Evolutionary conservation across 2,797 vertebrate species (phyloP).

Genomic region (Botia kubotai): DNA sequence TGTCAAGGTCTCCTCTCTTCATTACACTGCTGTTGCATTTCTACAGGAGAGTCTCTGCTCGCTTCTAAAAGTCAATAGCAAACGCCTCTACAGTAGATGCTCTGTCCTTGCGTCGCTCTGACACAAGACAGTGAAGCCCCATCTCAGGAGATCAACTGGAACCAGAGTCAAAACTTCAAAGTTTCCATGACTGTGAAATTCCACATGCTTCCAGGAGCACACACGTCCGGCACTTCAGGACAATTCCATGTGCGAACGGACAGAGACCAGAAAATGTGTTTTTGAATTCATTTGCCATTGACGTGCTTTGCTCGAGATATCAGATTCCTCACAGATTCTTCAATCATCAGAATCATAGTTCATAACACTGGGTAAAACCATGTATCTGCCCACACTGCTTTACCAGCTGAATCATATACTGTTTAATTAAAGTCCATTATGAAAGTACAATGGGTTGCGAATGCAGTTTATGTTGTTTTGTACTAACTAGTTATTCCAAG

Average conservation of each 20-base stretch:
- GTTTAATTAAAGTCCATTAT: not conserved
- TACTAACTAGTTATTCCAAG: not conserved
- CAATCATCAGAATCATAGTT: no score
- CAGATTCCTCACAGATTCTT: not conserved
- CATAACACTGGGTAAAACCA: not conserved
- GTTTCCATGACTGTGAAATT: slow-evolving; percentile 11
- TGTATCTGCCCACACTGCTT: not conserved
- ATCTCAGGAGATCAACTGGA: slow-evolving; percentile 44
- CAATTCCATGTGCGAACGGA: not conserved
- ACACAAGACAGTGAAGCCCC: slow-evolving; percentile 37
- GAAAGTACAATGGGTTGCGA: not conserved
- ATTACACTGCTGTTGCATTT: slow-evolving; percentile 59
- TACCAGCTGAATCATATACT: not conserved
- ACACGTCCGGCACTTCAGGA: not conserved
- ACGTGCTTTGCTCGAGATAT: not conserved
- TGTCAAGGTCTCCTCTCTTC: slow-evolving; percentile 61
- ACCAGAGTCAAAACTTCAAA: slow-evolving; percentile 31
- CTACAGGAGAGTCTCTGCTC: slow-evolving; percentile 49
- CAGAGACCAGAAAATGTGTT: not conserved
- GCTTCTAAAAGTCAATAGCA: slow-evolving; percentile 58
- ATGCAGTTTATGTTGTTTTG: not conserved
- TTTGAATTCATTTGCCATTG: not conserved
- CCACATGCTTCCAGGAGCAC: not conserved
- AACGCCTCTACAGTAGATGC: slow-evolving; percentile 20
- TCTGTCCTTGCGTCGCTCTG: slow-evolving; percentile 41